Evolutionary conservation across 2,888 invertebrate species (phyloP), one percentile per base, ranked within the genome.

Genomic region (Galerucella pusilla): DNA sequence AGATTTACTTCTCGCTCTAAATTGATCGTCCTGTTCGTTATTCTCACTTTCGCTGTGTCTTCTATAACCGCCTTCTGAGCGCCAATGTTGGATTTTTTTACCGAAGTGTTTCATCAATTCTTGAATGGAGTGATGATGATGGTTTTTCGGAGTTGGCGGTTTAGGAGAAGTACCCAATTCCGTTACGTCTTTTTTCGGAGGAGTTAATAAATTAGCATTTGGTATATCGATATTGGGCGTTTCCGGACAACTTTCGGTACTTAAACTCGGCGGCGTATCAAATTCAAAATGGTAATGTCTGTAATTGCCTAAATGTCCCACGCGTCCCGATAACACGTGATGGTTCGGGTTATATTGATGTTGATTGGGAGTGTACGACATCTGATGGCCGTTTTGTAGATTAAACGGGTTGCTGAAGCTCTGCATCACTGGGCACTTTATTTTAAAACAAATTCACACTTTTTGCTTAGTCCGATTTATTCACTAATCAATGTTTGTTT

Each of bases 1-100:
- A 67, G 95, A 95, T 85, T 94, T 94, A 60, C 95, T 95, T 65
- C 96, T 90, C 64, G 91, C 91, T 20, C 96, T 90, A 84, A 95
- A 95, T 82, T 93, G 93, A 82, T 93, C 93, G 57, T 92, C 92
- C 85, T 89, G 90, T 77, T 87, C 89, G 69, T 87, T 86, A 71
- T 87, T 88, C 77, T 91, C 92, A 82, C 85, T 88, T 80, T 88
- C 89, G 83, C 89, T 89, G 54, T 83, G 83, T 71, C 87, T 82
- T 42, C 83, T 78, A 61, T 80, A 80, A 45, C 84, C 82, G 46
- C 84, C 81, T 75, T 89, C 89, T 71, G 91, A 89, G 64, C 94
- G 90, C 91, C 94, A 94, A 81, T 93, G 90, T 35, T 93, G 92
- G 68, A 94, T 90, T 85, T 93, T 93, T 84, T 94, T 93, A 35